Evolutionary conservation across 2,113 vertebrate genomes (phyloP), one percentile per base, ranked within the genome.

Genomic region (Myotis davidii): DNA sequence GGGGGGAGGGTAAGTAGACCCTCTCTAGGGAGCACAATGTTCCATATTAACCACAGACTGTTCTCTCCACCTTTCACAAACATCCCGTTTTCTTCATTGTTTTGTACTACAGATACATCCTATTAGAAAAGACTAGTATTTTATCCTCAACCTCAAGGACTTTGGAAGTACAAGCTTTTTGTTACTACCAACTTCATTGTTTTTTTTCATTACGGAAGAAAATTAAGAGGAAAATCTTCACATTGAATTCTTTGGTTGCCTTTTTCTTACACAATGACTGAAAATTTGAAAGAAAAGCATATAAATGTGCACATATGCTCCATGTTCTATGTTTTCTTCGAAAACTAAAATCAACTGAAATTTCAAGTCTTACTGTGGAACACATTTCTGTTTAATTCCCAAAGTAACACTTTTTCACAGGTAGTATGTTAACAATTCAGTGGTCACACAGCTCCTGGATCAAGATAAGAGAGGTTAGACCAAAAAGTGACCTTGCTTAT

Each of bases 401-500:
- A 98, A 88, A 98, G 97, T 98, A 97, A 97, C 96, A 97, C 92
- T 94, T 97, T 9, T 73, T 89, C 94, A 96, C 77, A 90, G 88
- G 88, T 98, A 98, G 96, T 98, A 95, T 93, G 90, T 88, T 85
- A 97, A 97, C 88, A 96, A 94, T 50, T 96, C 97, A 97, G 5
- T 25, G 98, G 97, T 98, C 98, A 97, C 98, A 97, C 32, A 0
- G 83, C 91, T 98, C 94, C 97, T 97, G 97, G 96, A 82, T 97
- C 97, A 98, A 97, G 98, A 81, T 97, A 97, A 97, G 97, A 85
- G 84, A 98, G 97, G 97, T 97, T 97, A 96, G 98, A 98, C 96
- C 97, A 97, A 98, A 98, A 98, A 98, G 98, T 98, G 98, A 98
- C 98, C 98, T 98, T 98, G 93, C 86, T 95, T 98, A 96, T 94